A percentile compares a stretch with the other conserved stretches of the same genome.
Conservation (phyloP, 2,113 vertebrate genomes). For the Acanthochromis polyacanthus region DNA sequence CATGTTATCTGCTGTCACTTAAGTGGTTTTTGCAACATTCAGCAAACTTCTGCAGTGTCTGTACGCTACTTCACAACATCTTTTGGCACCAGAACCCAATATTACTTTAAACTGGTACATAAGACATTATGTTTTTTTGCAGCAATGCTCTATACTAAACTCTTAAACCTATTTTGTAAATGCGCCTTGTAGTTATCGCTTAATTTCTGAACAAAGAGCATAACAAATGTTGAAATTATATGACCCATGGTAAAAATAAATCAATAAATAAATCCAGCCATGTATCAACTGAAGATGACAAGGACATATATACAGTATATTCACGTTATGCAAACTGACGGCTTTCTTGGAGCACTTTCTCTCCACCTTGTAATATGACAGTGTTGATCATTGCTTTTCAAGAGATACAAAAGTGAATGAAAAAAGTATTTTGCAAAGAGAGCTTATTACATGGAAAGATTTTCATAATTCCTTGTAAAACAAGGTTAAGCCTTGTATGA, state of each 20-base stretch:
- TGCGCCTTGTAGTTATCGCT: not conserved
- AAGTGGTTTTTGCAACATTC: conserved; percentile 18
- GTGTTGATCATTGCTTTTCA: conserved; percentile 9
- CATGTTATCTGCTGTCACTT: not conserved
- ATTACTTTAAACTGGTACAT: no score
- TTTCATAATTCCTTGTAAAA: conserved; percentile 38
- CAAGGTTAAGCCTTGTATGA: conserved; percentile 16
- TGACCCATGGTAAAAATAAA: not conserved
- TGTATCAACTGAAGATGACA: not conserved
- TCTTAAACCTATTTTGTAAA: not conserved
- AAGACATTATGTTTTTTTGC: not conserved
- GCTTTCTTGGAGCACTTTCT: not conserved
- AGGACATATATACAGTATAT: not conserved
- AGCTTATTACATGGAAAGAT: conserved; percentile 4
- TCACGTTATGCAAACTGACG: not conserved
- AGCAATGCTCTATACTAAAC: not conserved
- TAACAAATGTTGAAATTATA: not conserved
- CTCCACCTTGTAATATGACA: not conserved
- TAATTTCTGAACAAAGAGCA: not conserved
- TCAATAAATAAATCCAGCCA: not conserved
- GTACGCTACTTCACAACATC: not conserved
- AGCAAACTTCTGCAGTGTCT: conserved; percentile 5
- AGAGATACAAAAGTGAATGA: conserved; percentile 6
- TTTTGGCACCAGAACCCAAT: not conserved
- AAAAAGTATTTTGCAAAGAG: conserved; percentile 23